A percentile compares a stretch with the other conserved stretches of the same genome.
Conservation (phyloP, 1,140 invertebrate genomes). For the Caerostris extrusa region DNA sequence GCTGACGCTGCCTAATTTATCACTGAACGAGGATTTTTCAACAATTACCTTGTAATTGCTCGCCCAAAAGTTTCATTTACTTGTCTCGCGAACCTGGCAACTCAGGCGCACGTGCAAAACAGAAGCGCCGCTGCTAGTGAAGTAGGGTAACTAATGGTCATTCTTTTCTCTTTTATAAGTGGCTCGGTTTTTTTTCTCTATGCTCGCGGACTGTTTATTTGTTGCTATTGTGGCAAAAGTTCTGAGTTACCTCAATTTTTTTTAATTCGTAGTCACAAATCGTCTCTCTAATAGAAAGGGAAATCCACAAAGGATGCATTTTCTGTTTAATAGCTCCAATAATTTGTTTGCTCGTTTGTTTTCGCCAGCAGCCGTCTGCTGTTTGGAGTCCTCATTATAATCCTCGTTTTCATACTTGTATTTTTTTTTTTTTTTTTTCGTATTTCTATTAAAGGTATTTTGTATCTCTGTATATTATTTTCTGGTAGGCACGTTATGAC, state of each 20-base stretch:
- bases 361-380: not conserved
- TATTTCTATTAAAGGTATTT: too few relatives aligned
- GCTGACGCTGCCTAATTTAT: conserved; percentile 75
- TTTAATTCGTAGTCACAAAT: conserved; percentile 26
- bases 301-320: conserved; percentile 13
- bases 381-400: not conserved
- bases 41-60: conserved; percentile 77
- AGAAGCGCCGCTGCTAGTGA: conserved; percentile 65
- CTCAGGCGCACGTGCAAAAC: conserved; percentile 75
- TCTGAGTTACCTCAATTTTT: not conserved
- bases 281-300: conserved; percentile 9
- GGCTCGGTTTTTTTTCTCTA: not conserved
- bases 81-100: conserved; percentile 74
- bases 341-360: conserved; percentile 20
- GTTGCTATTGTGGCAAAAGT: conserved; percentile 34
- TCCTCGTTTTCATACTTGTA: not conserved
- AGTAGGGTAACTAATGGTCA: conserved; percentile 75
- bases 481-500: too few relatives aligned
- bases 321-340: conserved; percentile 24
- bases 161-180: conserved; percentile 47
- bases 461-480: too few relatives aligned
- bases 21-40: conserved; percentile 72
- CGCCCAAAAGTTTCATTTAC: conserved; percentile 74
- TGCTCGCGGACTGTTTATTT: not conserved
- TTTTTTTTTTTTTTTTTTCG: not conserved